Evolutionary conservation across 2,113 vertebrate genomes (phyloP), one percentile per base, ranked within the genome.

Genomic region (Oxyura jamaicensis): DNA sequence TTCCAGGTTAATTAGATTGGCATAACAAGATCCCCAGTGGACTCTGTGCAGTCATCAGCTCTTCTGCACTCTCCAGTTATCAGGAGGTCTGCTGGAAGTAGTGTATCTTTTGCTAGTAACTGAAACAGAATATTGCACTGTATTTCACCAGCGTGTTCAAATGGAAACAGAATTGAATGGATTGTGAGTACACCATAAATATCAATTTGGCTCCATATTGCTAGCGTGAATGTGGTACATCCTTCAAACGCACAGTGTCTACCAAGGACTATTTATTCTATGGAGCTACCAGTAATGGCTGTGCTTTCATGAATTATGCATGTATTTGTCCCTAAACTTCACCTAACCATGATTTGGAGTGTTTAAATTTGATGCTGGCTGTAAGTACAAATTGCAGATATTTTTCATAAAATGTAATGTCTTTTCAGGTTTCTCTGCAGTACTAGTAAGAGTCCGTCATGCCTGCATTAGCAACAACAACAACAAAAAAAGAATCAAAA

Each of bases 1-100:
- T 96, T 96, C 93, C 96, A 94, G 95, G 95, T 96, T 97, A 96
- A 96, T 96, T 96, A 95, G 92, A 86, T 95, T 95, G 95, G 91
- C 91, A 93, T 96, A 96, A 94, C 96, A 89, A 96, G 92, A 83
- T 97, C 95, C 93, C 93, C 79, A 22, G 86, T 7, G 88, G 91
- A 87, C 92, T 88, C 92, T 6, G 60, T 88, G 92, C 83, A 93
- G 83, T 39, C 91, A 95, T 93, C 96, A 97, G 93, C 92, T 96
- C 81, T 79, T 94, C 88, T 85, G 58, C 1, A 2, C 88, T 92
- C 55, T 36, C 71, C 11, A 6, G 66, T 87, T 91, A 31, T 55
- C 1, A 0, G 48, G 86, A 68, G 41, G 83, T 91, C 74, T 82
- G 86, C 83, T 62, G 55, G 6, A 15, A 55, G 77, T 26, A 52